Percentiles rank a stretch among this genome's conserved stretches.
These are phyloP conservation scores for Zygogramma bicolorata DNA, from an alignment of 2,888 invertebrate genomes.

Conservation along the genomic window DNA sequence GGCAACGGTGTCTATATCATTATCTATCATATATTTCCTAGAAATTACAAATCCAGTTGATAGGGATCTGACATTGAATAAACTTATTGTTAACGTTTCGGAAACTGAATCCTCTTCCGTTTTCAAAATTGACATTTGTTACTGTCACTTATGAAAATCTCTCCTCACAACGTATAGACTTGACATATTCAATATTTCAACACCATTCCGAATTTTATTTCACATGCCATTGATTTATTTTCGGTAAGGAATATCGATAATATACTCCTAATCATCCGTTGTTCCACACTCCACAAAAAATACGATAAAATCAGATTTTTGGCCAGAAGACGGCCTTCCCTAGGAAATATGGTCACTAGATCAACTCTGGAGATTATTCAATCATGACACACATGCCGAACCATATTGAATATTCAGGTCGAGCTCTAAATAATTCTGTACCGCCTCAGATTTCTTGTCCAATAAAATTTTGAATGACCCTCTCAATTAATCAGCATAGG, in stretches of 20 bases:
- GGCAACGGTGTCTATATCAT: not conserved
- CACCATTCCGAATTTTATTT: no score
- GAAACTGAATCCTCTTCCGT: no score
- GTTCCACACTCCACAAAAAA: not conserved
- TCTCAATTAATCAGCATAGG: constrained; percentile 47
- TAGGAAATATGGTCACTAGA: not conserved
- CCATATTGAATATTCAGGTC: constrained; percentile 32
- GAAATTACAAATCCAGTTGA: not conserved
- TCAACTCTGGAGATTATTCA: not conserved
- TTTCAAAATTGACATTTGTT: no score
- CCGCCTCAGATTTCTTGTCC: constrained; percentile 38
- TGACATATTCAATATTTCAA: no score
- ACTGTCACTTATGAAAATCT: no score
- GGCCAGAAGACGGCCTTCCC: not conserved
- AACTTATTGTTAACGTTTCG: no score
- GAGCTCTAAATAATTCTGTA: constrained; percentile 40
- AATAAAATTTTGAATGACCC: constrained; percentile 45
- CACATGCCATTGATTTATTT: not conserved
- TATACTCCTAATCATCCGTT: not conserved
- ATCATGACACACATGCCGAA: constrained; percentile 1
- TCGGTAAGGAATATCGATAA: not conserved
- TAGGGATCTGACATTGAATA: not conserved
- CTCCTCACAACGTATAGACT: no score
- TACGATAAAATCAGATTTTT: not conserved
- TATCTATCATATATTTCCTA: not conserved